Evolutionary conservation across 2,888 invertebrate genomes (phyloP), one percentile per base, ranked within the genome.

Genomic region (Thymelicus sylvestris): DNA sequence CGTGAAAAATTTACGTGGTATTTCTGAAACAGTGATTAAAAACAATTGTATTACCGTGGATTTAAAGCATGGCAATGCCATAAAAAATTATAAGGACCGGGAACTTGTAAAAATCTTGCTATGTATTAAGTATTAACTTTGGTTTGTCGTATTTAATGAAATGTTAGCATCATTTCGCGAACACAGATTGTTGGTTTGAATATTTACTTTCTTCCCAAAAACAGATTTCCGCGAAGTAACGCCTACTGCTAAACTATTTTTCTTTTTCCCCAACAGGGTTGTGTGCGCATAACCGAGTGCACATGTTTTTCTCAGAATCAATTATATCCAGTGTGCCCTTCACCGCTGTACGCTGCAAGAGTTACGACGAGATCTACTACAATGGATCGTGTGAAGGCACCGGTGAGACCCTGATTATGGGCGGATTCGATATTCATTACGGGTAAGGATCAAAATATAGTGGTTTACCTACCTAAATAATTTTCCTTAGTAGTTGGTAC

Each of bases 291-390:
- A 94, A 94, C 67, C 87, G 94, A 2, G 93, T 94, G 0, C 94
- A 94, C 78, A 91, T 94, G 90, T 94, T 89, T 79, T 94, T 94
- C 81, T 82, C 94, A 0, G 95, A 95, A 84, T 95, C 95, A 38
- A 94, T 95, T 64, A 88, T 83, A 69, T 92, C 94, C 0, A 76
- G 78, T 6, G 87, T 88, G 2, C 90, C 91, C 0, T 95, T 95
- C 82, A 90, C 91, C 0, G 94, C 93, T 0, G 90, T 93, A 1
- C 81, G 91, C 0, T 95, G 95, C 72, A 79, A 82, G 72, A 88
- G 83, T 72, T 94, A 94, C 75, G 88, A 94, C 61, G 93, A 93
- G 74, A 78, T 93, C 4, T 92, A 89, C 78, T 92, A 93, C 79
- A 76, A 79, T 0, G 88, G 93, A 0, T 85, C 86, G 8, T 94